Evolutionary conservation across 2,113 vertebrate species (phyloP).

Genomic region (Tetraodon nigroviridis): DNA sequence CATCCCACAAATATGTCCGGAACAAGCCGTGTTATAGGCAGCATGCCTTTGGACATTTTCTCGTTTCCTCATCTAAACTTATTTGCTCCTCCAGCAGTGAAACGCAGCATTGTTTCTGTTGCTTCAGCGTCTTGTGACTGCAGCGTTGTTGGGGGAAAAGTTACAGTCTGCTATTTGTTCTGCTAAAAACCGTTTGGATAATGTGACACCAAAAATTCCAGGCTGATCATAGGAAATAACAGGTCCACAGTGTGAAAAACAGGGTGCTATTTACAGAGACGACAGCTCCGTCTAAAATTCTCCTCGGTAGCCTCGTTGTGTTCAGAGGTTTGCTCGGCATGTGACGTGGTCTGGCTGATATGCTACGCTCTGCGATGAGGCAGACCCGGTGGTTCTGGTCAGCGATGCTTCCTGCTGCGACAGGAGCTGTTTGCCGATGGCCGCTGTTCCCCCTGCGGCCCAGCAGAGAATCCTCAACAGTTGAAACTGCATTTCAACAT

Average conservation of each 20-base stretch:
- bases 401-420: conserved; percentile 9
- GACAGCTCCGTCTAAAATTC: conserved; percentile 15
- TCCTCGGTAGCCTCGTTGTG: conserved; percentile 16
- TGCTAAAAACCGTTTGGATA: conserved; percentile 40
- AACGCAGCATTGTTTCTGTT: conserved; percentile 45
- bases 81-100: conserved; percentile 19
- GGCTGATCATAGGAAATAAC: conserved; percentile 24
- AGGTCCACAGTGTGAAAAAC: conserved; percentile 35
- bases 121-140: conserved; percentile 62
- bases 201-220: conserved; percentile 48
- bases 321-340: too few relatives aligned
- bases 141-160: conserved; percentile 38
- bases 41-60: conserved; percentile 11
- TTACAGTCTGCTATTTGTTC: conserved; percentile 52
- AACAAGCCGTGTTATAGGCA: neutral
- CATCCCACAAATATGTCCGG: too few relatives aligned
- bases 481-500: conserved; percentile 1
- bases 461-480: conserved; percentile 37
- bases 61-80: conserved; percentile 8
- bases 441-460: conserved; percentile 11
- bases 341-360: too few relatives aligned
- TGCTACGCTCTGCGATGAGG: too few relatives aligned
- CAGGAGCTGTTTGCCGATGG: conserved; percentile 22
- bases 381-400: conserved; percentile 11
- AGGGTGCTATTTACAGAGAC: conserved; percentile 55